Conservation (phyloP, 2,888 invertebrate genomes). For the Parasteatoda lunata region DNA sequence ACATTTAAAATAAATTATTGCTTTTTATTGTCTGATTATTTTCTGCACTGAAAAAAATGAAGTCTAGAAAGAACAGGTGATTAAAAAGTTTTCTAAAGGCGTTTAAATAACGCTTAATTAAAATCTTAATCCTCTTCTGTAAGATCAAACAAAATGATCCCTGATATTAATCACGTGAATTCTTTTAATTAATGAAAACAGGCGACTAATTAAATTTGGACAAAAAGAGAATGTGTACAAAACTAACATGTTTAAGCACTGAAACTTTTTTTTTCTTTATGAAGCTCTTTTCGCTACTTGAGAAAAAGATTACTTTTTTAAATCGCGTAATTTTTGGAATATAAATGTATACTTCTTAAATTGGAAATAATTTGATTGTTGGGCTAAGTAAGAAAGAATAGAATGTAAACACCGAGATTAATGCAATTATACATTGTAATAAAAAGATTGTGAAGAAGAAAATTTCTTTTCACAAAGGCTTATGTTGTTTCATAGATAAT, state of each 20-base stretch:
- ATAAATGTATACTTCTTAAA: constrained; percentile 24
- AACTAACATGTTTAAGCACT: constrained; percentile 39
- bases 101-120: constrained; percentile 58
- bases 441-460: too few species aligned
- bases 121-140: constrained; percentile 49
- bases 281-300: constrained; percentile 25
- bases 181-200: constrained; percentile 54
- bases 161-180: constrained; percentile 50
- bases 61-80: neutral
- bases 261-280: constrained; percentile 22
- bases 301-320: constrained; percentile 29
- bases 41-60: too few species aligned
- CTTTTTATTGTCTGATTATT: too few species aligned
- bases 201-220: constrained; percentile 53
- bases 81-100: constrained; percentile 29
- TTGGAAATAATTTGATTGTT: constrained; percentile 28
- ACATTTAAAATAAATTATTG: too few species aligned
- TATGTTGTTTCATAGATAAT: neutral
- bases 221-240: constrained; percentile 23
- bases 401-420: constrained; percentile 30
- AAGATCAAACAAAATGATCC: constrained; percentile 52
- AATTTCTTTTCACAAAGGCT: too few species aligned
- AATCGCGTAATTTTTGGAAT: constrained; percentile 45
- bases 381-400: constrained; percentile 14
- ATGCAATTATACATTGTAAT: constrained; percentile 23